phyloP scores from a whole-genome alignment of 1,140 invertebrate genomes.

The Drosophila miranda region DNA sequence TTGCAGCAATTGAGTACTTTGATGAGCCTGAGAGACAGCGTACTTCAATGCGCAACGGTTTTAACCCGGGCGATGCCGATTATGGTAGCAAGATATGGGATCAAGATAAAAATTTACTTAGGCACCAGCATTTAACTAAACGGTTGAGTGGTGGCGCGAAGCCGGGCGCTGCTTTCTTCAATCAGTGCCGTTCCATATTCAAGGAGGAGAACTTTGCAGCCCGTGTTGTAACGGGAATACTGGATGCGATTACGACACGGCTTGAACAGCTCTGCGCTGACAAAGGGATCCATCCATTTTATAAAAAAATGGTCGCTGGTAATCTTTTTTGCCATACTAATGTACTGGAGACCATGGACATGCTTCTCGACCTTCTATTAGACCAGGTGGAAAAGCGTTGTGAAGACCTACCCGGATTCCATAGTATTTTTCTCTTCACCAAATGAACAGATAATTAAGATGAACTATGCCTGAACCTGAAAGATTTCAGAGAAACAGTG shows the following conservation, averaged over 20 bases:
- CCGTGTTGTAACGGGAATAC: conserved; percentile 14
- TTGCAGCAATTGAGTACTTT: too few relatives aligned
- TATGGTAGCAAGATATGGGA: too few relatives aligned
- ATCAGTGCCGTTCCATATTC: conserved; percentile 7
- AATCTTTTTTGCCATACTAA: conserved; percentile 14
- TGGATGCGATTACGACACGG: not conserved
- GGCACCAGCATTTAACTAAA: not conserved
- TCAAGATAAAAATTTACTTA: too few relatives aligned
- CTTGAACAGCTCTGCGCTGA: not conserved
- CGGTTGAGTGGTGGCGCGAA: not conserved
- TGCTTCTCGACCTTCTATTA: not conserved
- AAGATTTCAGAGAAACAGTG: too few relatives aligned
- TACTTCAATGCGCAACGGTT: too few relatives aligned
- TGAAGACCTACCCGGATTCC: not conserved
- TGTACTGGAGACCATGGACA: not conserved
- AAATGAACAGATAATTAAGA: not conserved
- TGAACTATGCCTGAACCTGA: too few relatives aligned
- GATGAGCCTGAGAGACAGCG: too few relatives aligned
- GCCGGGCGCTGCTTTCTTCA: not conserved
- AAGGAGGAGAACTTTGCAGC: not conserved
- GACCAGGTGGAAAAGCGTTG: not conserved
- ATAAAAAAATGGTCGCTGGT: conserved; percentile 2
- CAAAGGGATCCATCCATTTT: not conserved
- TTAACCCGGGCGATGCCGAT: too few relatives aligned
- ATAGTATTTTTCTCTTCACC: not conserved